Conservation (phyloP, 2,113 vertebrate species). For the Anguilla japonica region DNA sequence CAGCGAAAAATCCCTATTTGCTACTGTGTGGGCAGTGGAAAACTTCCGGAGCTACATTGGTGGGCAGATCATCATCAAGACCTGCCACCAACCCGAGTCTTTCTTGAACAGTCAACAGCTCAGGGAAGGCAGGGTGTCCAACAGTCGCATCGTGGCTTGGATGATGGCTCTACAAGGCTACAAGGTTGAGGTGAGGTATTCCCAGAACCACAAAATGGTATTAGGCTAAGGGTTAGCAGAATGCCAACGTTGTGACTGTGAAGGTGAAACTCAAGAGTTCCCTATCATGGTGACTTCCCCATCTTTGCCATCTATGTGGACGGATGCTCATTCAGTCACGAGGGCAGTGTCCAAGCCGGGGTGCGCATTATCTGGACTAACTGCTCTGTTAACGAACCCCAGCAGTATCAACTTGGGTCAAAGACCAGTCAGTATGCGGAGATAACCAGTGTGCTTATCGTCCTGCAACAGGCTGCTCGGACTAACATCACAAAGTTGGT, state of each 20-base stretch:
- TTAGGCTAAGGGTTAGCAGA: not conserved
- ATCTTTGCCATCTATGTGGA: not conserved
- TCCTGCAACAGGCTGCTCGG: no score
- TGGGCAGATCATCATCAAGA: no score
- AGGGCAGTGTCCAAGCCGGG: not conserved
- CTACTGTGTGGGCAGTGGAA: no score
- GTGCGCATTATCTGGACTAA: not conserved
- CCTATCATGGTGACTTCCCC: not conserved
- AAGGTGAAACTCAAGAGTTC: not conserved
- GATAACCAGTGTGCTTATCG: no score
- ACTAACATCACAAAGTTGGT: no score
- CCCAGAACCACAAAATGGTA: conserved; percentile 1
- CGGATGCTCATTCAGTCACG: no score
- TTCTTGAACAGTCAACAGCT: not conserved
- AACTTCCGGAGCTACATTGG: no score
- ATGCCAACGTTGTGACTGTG: not conserved
- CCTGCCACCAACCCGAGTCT: no score
- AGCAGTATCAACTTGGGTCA: no score
- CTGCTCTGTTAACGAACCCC: no score
- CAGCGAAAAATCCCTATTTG: no score
- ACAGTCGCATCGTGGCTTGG: not conserved
- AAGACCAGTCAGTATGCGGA: no score
- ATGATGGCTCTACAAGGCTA: conserved; percentile 12
- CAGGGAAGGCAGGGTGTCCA: conserved; percentile 16
- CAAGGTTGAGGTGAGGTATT: not conserved